Evolutionary conservation across 2,113 vertebrate species (phyloP).

Genomic region (Oryzias melastigma): DNA sequence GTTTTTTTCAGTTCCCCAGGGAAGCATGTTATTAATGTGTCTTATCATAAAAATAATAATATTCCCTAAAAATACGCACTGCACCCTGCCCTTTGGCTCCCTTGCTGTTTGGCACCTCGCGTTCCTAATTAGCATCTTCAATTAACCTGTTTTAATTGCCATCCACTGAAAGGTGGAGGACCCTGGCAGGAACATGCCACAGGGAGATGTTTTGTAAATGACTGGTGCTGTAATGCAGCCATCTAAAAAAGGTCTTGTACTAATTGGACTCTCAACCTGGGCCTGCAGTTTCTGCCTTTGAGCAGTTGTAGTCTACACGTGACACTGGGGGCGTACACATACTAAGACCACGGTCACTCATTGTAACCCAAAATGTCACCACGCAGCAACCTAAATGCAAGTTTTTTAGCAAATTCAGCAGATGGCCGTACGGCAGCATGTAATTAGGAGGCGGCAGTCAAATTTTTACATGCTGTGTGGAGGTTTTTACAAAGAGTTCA

Average conservation of each 20-base stretch:
- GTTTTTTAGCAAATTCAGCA: too few species aligned
- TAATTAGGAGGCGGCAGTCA: too few species aligned
- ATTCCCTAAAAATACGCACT: slow-evolving; percentile 72
- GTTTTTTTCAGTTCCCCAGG: slow-evolving; percentile 59
- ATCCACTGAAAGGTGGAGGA: slow-evolving; percentile 53
- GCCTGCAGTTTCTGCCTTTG: slow-evolving; percentile 17
- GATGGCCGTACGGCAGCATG: too few species aligned
- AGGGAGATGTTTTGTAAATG: slow-evolving; percentile 65
- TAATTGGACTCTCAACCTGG: slow-evolving; percentile 27
- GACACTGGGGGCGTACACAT: not conserved
- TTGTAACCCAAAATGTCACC: too few species aligned
- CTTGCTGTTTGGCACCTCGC: slow-evolving; percentile 71
- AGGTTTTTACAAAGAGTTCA: too few species aligned
- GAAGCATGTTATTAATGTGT: slow-evolving; percentile 73
- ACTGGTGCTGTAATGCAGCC: slow-evolving; percentile 29
- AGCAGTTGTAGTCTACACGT: slow-evolving; percentile 1
- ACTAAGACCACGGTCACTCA: too few species aligned
- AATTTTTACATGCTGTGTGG: too few species aligned
- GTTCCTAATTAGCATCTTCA: slow-evolving; percentile 79
- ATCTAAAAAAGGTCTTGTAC: slow-evolving; percentile 16
- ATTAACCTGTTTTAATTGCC: slow-evolving; percentile 78
- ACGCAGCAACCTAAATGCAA: too few species aligned
- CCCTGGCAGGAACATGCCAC: slow-evolving; percentile 51
- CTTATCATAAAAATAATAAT: slow-evolving; percentile 78
- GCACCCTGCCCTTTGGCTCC: slow-evolving; percentile 64